These are phyloP conservation scores for Mormyrops boulengeri DNA, from an alignment of 2,797 vertebrate genomes.

Conservation along the genomic window DNA sequence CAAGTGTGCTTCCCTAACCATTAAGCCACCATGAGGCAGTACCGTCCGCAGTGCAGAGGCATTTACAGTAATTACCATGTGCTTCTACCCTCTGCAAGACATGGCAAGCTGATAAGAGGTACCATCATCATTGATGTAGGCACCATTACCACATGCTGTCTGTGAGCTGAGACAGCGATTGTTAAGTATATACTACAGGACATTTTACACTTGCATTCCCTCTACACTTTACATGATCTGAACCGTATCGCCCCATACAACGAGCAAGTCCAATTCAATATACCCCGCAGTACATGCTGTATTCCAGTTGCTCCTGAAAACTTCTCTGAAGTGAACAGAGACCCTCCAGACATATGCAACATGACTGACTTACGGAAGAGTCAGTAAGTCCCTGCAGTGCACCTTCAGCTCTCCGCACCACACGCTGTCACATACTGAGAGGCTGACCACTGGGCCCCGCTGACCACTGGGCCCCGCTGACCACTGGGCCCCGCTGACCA, in stretches of 20 bases:
- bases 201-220: background rate
- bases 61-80: constrained; percentile 17
- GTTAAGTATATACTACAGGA: background rate
- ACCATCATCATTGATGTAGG: background rate
- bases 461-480: too few species aligned
- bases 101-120: background rate
- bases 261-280: background rate
- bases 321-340: background rate
- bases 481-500: too few species aligned
- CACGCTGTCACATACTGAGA: background rate
- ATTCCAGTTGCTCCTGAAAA: background rate
- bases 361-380: background rate
- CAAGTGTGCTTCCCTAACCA: too few species aligned
- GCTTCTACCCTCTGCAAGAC: background rate
- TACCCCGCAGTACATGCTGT: background rate
- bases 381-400: background rate
- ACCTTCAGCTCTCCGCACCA: background rate
- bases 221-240: background rate
- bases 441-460: background rate
- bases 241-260: background rate
- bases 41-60: background rate
- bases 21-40: too few species aligned
- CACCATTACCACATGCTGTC: background rate
- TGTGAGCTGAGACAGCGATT: background rate
- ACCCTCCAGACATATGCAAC: background rate